These are phyloP conservation scores for Phaedon cochleariae DNA, from an alignment of 2,888 invertebrate genomes.

Conservation along the genomic window DNA sequence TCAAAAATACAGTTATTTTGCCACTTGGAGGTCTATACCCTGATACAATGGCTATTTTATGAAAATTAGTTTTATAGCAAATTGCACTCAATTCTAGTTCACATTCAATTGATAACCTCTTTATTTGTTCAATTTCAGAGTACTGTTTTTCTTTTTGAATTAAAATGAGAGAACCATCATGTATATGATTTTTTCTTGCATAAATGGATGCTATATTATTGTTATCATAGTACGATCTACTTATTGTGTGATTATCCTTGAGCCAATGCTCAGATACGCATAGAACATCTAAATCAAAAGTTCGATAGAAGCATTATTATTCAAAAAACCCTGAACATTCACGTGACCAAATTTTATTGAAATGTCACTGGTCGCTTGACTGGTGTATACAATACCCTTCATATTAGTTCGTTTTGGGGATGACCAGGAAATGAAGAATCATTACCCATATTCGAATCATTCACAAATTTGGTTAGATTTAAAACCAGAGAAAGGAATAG, in stretches of 20 bases:
- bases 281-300: background rate
- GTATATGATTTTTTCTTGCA: slow-evolving; percentile 1
- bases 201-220: slow-evolving; percentile 3
- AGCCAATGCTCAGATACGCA: slow-evolving; percentile 1
- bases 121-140: slow-evolving; percentile 6
- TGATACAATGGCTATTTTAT: background rate
- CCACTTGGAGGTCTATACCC: slow-evolving; percentile 3
- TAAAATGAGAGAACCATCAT: background rate
- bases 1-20: background rate
- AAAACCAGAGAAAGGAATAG: too few relatives aligned
- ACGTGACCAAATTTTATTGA: background rate
- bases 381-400: too few relatives aligned
- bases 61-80: background rate
- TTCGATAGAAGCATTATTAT: background rate
- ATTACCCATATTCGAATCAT: too few relatives aligned
- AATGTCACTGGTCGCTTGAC: background rate
- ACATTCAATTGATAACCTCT: slow-evolving; percentile 6
- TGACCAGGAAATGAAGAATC: too few relatives aligned
- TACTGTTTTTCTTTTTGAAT: background rate
- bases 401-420: too few relatives aligned
- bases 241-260: too few relatives aligned
- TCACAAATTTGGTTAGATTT: too few relatives aligned
- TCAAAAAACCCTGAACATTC: background rate
- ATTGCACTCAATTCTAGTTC: slow-evolving; percentile 7
- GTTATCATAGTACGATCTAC: background rate